Conservation (phyloP, 2,888 invertebrate species). For the Andrena minutula region DNA sequence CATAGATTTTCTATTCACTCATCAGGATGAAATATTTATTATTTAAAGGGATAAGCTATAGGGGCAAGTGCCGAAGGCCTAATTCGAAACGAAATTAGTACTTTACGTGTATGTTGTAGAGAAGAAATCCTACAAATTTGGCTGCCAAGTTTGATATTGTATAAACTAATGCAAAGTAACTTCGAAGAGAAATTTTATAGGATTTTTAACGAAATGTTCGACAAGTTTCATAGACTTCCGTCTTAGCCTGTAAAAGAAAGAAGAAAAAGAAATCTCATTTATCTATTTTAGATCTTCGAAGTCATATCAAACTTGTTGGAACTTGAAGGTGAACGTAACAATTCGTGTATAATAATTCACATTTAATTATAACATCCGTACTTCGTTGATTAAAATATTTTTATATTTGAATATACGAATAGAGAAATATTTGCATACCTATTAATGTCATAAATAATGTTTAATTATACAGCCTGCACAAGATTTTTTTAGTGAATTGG, state of each 20-base stretch:
- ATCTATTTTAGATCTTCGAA: constrained; percentile 45
- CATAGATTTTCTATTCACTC: constrained; percentile 94
- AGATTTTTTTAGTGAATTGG: constrained; percentile 63
- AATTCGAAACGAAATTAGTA: constrained; percentile 66
- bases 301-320: constrained; percentile 61
- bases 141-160: constrained; percentile 64
- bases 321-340: constrained; percentile 48
- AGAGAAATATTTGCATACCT: constrained; percentile 66
- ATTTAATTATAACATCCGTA: constrained; percentile 66
- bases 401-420: constrained; percentile 67
- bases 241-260: constrained; percentile 12
- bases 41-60: constrained; percentile 86
- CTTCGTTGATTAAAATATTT: constrained; percentile 69
- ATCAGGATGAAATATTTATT: constrained; percentile 95
- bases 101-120: constrained; percentile 42
- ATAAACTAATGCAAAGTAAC: constrained; percentile 42
- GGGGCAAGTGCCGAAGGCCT: constrained; percentile 76
- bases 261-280: constrained; percentile 32
- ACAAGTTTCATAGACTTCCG: constrained; percentile 37
- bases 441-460: constrained; percentile 55
- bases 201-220: constrained; percentile 45
- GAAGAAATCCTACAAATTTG: constrained; percentile 52
- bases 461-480: constrained; percentile 71
- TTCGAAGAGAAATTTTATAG: constrained; percentile 55
- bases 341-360: constrained; percentile 62